Percentiles rank a stretch among this genome's conserved stretches.
These are phyloP conservation scores for Oreochromis aureus DNA, from an alignment of 2,113 vertebrate genomes.

Conservation along the genomic window DNA sequence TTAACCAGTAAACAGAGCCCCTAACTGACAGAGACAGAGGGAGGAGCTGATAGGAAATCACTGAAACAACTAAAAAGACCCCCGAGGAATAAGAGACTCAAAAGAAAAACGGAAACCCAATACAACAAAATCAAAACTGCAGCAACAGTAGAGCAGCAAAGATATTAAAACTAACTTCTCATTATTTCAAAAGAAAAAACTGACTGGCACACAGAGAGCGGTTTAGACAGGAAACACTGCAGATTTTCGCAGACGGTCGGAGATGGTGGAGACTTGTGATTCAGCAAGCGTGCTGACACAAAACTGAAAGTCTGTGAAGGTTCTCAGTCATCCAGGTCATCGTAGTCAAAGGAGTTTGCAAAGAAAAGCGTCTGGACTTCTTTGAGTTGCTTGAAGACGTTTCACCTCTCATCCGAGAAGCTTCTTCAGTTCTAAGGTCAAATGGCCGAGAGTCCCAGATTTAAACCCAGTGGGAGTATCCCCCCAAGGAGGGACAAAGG, in stretches of 20 bases:
- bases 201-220: background rate
- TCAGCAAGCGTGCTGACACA: background rate
- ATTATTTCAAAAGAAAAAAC: background rate
- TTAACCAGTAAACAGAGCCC: background rate
- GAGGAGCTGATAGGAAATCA: background rate
- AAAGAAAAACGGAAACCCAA: background rate
- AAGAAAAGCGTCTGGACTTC: too few relatives aligned
- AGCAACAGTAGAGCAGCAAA: background rate
- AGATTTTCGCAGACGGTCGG: background rate
- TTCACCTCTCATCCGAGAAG: too few relatives aligned
- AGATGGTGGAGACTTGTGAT: background rate
- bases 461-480: too few relatives aligned
- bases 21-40: background rate
- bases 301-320: background rate
- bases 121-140: background rate
- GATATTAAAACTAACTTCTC: background rate
- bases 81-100: background rate
- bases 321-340: too few relatives aligned
- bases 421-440: too few relatives aligned
- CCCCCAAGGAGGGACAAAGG: too few relatives aligned
- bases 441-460: too few relatives aligned
- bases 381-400: too few relatives aligned
- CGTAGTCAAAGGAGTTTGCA: too few relatives aligned
- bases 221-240: background rate
- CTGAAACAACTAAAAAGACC: background rate